Base-by-base conservation (phyloP, 2,797 vertebrate genomes). In the Myotis findleyi region DNA sequence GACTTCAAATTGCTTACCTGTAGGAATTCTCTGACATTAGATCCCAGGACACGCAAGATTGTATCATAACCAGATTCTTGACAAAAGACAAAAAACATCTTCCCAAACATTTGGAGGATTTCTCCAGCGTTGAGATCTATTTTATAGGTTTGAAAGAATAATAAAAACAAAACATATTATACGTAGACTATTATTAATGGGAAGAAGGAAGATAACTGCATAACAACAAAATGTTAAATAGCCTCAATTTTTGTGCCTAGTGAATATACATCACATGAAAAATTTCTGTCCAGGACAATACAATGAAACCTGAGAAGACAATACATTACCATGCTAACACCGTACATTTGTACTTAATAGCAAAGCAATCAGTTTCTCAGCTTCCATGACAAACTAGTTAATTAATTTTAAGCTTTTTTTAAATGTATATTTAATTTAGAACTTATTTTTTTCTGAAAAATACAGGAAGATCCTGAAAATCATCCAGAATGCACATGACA, bases 11-110 rank as follows among this genome's bases (percentile, higher is more conserved):
- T 38, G 87, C 98, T 97, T 98, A 99, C 99, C 99, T 99, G 99
- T 94, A 99, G 98, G 98, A 99, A 99, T 97, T 99, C 99, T 93
- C 99, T 99, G 95, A 99, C 99, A 79, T 99, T 99, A 82, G 99
- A 99, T 88, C 99, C 99, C 93, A 99, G 98, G 85, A 99, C 99
- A 11, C 99, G 99, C 41, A 99, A 98, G 97, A 99, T 99, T 87
- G 99, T 99, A 96, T 99, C 99, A 93, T 99, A 99, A 95, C 99
- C 99, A 36, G 99, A 99, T 98, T 99, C 99, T 98, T 99, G 99
- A 97, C 99, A 99, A 98, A 99, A 99, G 95, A 99, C 99, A 97
- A 99, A 99, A 98, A 99, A 99, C 99, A 99, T 99, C 98, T 99
- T 99, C 82, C 99, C 99, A 97, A 99, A 99, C 99, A 99, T 99